A percentile compares a stretch with the other conserved stretches of the same genome.
These are phyloP conservation scores for Brachypalpus laphriformis DNA, from an alignment of 2,888 invertebrate genomes.

Conservation along the genomic window DNA sequence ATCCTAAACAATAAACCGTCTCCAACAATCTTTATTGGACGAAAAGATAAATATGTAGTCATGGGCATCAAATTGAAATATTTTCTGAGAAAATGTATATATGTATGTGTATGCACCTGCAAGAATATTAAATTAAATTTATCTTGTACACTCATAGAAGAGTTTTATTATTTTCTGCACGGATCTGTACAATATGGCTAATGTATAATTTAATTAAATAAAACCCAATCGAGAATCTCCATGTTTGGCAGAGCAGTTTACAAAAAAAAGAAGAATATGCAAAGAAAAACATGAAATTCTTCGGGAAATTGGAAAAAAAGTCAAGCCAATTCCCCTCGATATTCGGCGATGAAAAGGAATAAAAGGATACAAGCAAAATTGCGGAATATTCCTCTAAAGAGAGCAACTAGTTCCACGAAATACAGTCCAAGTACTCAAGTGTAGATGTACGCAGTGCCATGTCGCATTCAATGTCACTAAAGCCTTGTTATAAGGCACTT, in stretches of 20 bases:
- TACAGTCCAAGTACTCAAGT: constrained; percentile 7
- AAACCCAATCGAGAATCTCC: background rate
- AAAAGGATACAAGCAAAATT: background rate
- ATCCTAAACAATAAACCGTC: too few relatives aligned
- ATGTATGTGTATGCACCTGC: too few relatives aligned
- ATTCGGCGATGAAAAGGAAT: background rate
- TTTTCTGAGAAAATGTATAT: too few relatives aligned
- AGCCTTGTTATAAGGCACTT: constrained; percentile 27
- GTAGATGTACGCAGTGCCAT: background rate
- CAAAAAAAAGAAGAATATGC: too few relatives aligned
- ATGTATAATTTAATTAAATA: background rate
- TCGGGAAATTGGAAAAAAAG: too few relatives aligned
- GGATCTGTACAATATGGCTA: background rate
- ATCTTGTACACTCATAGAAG: too few relatives aligned
- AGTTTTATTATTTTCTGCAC: background rate
- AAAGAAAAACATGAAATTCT: too few relatives aligned
- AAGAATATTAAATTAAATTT: too few relatives aligned
- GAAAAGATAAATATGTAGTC: too few relatives aligned
- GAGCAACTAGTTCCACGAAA: constrained; percentile 40
- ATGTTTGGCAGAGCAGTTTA: background rate
- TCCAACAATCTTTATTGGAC: too few relatives aligned
- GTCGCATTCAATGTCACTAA: constrained; percentile 30
- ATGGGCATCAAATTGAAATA: too few relatives aligned
- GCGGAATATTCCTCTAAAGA: background rate
- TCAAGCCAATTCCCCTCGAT: background rate